phyloP scores from a whole-genome alignment of 1,140 invertebrate genomes.

The fruit fly (Drosophila melanogaster) region Release_6_plus_ISO1_MT NC_004354.4:16745001-16745500 shows the following conservation, averaged over 20 bases:
- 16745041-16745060: slow-evolving; percentile 79
- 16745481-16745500: neutral
- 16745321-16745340: no score
- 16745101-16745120: slow-evolving; percentile 78
- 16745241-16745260: slow-evolving; percentile 10
- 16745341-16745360: no score
- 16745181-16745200: slow-evolving; percentile 79
- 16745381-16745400: no score
- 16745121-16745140: slow-evolving; percentile 74
- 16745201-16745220: slow-evolving; percentile 4
- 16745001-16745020: slow-evolving; percentile 79
- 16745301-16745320: no score
- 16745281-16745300: no score
- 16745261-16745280: no score
- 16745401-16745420: no score
- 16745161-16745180: slow-evolving; percentile 77
- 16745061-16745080: slow-evolving; percentile 80
- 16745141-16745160: slow-evolving; percentile 77
- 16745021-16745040: slow-evolving; percentile 78
- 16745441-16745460: no score
- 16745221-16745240: slow-evolving; percentile 16
- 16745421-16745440: no score
- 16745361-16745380: no score
- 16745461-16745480: neutral
- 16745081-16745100: slow-evolving; percentile 77